phyloP scores from a whole-genome alignment of 2,113 vertebrate species.

The Callocephalon fimbriatum region DNA sequence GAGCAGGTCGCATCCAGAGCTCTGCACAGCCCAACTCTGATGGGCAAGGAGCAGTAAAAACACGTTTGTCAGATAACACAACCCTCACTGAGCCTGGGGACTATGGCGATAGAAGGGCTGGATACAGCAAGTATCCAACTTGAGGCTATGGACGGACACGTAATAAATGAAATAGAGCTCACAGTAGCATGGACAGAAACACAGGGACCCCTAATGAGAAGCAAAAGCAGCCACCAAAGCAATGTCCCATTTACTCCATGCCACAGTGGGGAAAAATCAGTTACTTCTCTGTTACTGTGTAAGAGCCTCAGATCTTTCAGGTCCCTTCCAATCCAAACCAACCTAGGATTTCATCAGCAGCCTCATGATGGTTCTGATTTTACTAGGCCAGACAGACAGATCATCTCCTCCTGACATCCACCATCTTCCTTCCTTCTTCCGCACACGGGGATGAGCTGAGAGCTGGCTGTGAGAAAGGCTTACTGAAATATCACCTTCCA shows the following conservation, averaged over 20 bases:
- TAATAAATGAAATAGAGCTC: background rate
- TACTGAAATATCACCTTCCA: background rate
- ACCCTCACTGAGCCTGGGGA: rapidly evolving
- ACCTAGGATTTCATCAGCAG: background rate
- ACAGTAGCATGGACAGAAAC: background rate
- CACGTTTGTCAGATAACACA: background rate
- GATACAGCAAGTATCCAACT: background rate
- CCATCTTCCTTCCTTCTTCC: background rate
- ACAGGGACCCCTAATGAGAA: background rate
- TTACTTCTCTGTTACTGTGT: rapidly evolving
- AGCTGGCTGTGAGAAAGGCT: background rate
- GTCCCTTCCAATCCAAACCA: background rate
- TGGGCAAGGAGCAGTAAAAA: background rate
- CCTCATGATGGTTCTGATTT: rapidly evolving
- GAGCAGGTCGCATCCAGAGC: rapidly evolving
- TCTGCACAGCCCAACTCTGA: rapidly evolving
- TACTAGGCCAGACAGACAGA: background rate
- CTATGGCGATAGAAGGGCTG: background rate
- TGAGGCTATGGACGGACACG: rapidly evolving
- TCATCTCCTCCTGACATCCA: background rate
- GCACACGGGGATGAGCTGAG: background rate
- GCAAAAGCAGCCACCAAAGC: background rate
- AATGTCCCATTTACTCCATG: rapidly evolving
- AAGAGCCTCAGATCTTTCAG: background rate
- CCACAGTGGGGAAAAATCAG: rapidly evolving